Percentiles rank a stretch among this genome's conserved stretches.
These are phyloP conservation scores for Empis stercorea DNA, from an alignment of 2,888 invertebrate species.

Conservation along the genomic window DNA sequence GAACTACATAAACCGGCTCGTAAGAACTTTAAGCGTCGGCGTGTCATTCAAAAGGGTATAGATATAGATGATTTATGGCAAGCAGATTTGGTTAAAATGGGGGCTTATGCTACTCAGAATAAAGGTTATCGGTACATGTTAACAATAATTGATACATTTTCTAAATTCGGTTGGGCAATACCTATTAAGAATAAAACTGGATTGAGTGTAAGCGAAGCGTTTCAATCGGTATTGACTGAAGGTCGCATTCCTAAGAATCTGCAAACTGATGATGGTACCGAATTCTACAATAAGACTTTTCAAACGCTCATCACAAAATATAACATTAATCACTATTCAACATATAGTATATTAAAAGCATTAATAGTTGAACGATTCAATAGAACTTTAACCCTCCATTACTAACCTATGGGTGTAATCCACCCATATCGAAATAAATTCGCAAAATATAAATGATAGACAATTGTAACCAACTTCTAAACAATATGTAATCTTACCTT, in stretches of 20 bases:
- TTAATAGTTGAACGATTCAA: constrained; percentile 17
- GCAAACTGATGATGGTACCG: constrained; percentile 13
- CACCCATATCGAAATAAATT: too few species aligned
- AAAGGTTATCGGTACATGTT: constrained; percentile 24
- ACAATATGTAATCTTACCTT: too few species aligned
- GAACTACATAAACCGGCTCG: constrained; percentile 11
- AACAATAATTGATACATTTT: constrained; percentile 27
- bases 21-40: constrained; percentile 9
- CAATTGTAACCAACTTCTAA: too few species aligned
- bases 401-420: too few species aligned
- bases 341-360: constrained; percentile 15
- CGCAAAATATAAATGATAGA: too few species aligned
- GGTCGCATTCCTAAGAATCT: constrained; percentile 1
- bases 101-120: constrained; percentile 21
- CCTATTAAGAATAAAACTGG: neutral
- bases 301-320: constrained; percentile 13
- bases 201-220: neutral
- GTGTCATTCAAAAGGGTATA: constrained; percentile 11
- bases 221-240: neutral
- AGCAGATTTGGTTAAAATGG: constrained; percentile 22
- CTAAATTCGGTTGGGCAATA: neutral
- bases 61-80: constrained; percentile 13
- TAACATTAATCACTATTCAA: constrained; percentile 9
- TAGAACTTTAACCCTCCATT: too few species aligned
- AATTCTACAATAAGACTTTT: constrained; percentile 18